phyloP scores from a whole-genome alignment of 1,140 invertebrate genomes.

The Sycophaga agraensis region DNA sequence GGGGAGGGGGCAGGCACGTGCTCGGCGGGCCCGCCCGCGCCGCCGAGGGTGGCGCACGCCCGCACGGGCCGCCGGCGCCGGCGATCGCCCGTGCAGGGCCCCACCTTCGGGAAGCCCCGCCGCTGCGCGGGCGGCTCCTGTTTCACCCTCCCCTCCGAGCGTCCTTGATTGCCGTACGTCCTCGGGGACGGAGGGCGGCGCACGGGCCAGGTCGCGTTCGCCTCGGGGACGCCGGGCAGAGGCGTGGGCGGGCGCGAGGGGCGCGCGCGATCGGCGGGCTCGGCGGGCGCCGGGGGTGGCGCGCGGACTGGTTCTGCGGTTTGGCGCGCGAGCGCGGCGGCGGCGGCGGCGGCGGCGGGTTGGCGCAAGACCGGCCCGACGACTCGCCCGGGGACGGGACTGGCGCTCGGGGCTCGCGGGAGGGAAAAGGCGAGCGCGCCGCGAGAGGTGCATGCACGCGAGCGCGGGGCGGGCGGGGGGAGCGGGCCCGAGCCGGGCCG shows the following conservation, averaged over 20 bases:
- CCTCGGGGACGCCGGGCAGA: too few relatives aligned
- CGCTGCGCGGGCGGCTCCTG: too few relatives aligned
- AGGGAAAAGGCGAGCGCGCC: constrained; percentile 18
- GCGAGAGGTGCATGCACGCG: background rate
- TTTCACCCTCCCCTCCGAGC: too few relatives aligned
- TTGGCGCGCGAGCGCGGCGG: constrained; percentile 33
- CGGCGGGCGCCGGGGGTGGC: constrained; percentile 34
- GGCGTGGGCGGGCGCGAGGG: background rate
- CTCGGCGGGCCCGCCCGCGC: too few relatives aligned
- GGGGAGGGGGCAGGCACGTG: too few relatives aligned
- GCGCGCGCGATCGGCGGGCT: background rate
- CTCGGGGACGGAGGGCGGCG: too few relatives aligned
- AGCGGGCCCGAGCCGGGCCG: background rate
- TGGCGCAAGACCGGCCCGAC: constrained; percentile 40
- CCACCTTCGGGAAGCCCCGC: too few relatives aligned
- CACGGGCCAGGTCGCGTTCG: too few relatives aligned
- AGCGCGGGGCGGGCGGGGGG: background rate
- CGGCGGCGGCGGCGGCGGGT: background rate
- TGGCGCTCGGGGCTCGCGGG: constrained; percentile 7
- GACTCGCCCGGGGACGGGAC: constrained; percentile 22
- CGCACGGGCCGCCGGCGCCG: too few relatives aligned
- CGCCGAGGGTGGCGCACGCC: too few relatives aligned
- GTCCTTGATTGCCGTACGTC: too few relatives aligned
- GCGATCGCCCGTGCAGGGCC: too few relatives aligned
- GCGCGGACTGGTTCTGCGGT: constrained; percentile 44